Base-by-base conservation (phyloP, 2,888 invertebrate genomes). In the Apocheima hispidaria region DNA sequence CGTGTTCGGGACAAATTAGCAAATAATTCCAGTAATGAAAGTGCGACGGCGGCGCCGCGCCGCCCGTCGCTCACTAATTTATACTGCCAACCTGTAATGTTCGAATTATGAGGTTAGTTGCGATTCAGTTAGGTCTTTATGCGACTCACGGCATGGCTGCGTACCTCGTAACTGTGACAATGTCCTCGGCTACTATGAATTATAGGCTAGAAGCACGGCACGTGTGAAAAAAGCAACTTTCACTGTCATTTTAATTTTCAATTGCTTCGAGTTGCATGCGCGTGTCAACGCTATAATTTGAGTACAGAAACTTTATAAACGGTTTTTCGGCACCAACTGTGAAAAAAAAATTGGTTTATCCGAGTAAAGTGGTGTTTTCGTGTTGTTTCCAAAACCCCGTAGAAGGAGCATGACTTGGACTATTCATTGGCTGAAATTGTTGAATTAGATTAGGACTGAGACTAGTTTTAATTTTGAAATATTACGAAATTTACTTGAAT, bases 21-120 rank as follows among this genome's bases (percentile, higher is more conserved):
- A 81, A 88, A 88, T 88, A 84, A 89, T 90, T 87, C 80, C 73
- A 70, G 77, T 85, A 88, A 87, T 87, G 81, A 84, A 86, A 84
- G 83, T 82, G 79, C 78, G 76, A 76, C 81, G 77, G 79, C 75
- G 74, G 63, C 74, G 63, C 69, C 66, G 68, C 55, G 49, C 53
- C 60, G 60, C 44, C 38, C 40, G 41, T 21, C 65, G 65, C 71
- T 72, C 73, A 70, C 77, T 76, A 78, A 82, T 82, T 79, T 79
- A 77, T 75, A 69, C 72, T 63, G 69, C 66, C 73, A 74, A 69
- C 69, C 68, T 62, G 74, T 74, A 65, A 63, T 65, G 61, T 70
- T 68, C 70, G 62, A 74, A 73, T 77, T 78, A 78, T 79, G 75
- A 73, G 73, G 68, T 65, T 72, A 71, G 69, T 66, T 71, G 72